Percentiles rank a stretch among this genome's conserved stretches.
Conservation (phyloP, 2,888 invertebrate genomes). For the Amphipyra berbera region DNA sequence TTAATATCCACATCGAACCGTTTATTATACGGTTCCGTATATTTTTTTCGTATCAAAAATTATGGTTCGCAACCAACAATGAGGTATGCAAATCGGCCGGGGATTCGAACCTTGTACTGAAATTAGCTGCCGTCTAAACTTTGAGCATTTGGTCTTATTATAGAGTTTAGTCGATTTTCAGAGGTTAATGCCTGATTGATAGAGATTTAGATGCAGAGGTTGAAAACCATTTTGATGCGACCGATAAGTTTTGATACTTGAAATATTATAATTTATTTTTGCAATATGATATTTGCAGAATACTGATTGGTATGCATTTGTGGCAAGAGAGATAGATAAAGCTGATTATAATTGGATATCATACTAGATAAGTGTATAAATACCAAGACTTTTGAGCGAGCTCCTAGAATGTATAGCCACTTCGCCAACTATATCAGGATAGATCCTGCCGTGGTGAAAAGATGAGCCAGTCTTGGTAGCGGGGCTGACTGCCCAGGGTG, state of each 20-base stretch:
- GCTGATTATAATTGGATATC: too few relatives aligned
- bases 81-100: constrained; percentile 83
- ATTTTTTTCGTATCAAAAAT: constrained; percentile 75
- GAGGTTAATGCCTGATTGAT: constrained; percentile 65
- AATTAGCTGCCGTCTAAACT: constrained; percentile 75
- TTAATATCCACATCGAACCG: constrained; percentile 71
- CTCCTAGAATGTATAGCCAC: too few relatives aligned
- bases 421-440: too few relatives aligned
- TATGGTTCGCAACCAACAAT: constrained; percentile 81
- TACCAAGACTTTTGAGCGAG: too few relatives aligned
- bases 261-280: not conserved
- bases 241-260: constrained; percentile 34
- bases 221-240: not conserved
- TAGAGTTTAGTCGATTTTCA: constrained; percentile 70
- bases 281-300: too few relatives aligned
- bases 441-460: too few relatives aligned
- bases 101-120: constrained; percentile 75
- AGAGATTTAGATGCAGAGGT: constrained; percentile 52
- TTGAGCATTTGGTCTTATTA: constrained; percentile 73
- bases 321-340: too few relatives aligned
- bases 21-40: constrained; percentile 61
- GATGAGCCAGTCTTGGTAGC: too few relatives aligned
- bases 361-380: too few relatives aligned
- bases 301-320: not conserved
- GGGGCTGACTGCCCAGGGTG: too few relatives aligned